Evolutionary conservation across 2,888 invertebrate genomes (phyloP).

Genomic region (Andrena haemorrhoa): DNA sequence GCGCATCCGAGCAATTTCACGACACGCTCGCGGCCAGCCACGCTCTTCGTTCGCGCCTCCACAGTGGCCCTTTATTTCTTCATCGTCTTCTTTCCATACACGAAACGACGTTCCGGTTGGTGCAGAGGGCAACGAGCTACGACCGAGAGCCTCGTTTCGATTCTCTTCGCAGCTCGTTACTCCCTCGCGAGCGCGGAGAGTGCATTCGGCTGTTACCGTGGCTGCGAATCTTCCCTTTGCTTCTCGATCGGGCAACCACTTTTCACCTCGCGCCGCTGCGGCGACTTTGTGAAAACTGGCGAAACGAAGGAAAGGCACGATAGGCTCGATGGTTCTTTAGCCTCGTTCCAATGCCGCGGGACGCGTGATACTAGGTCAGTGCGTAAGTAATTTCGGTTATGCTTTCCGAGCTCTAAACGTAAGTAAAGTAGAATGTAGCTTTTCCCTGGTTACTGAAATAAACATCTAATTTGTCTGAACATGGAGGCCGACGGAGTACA

Average conservation of each 20-base stretch:
- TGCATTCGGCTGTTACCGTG: conserved; percentile 38
- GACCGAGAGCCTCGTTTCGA: conserved; percentile 11
- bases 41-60: neutral
- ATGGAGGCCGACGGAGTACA: too few species aligned
- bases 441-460: too few species aligned
- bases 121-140: neutral
- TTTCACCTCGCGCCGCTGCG: neutral
- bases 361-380: neutral
- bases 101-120: neutral
- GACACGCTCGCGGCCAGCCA: conserved; percentile 46
- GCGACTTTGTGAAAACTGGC: neutral
- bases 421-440: too few species aligned
- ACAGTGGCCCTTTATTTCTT: neutral
- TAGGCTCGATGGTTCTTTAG: neutral
- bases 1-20: conserved; percentile 67
- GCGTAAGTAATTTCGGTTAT: too few species aligned
- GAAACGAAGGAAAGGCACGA: neutral
- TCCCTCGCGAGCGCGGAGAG: conserved; percentile 19
- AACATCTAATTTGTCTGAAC: too few species aligned
- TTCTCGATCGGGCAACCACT: conserved; percentile 26
- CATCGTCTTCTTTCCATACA: neutral
- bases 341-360: neutral
- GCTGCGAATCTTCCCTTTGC: conserved; percentile 5
- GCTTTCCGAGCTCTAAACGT: too few species aligned
- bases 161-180: conserved; percentile 30